phyloP scores from a whole-genome alignment of 1,140 invertebrate species.

The Magallana angulata region DNA sequence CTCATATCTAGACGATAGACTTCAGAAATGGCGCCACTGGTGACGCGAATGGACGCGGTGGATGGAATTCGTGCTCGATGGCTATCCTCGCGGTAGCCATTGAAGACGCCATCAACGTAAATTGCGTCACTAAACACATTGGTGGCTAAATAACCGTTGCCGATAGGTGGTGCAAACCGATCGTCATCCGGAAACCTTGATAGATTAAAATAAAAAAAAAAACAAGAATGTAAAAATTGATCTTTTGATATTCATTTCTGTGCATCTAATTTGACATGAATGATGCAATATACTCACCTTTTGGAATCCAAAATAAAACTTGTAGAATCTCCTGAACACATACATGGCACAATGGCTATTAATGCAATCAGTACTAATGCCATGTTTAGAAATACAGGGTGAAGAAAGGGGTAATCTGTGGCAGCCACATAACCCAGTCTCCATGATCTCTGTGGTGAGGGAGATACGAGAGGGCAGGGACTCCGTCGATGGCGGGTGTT shows the following conservation, averaged over 20 bases:
- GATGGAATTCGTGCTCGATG: constrained; percentile 66
- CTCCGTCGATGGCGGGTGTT: background rate
- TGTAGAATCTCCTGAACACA: background rate
- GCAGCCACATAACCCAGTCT: background rate
- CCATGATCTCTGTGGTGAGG: background rate
- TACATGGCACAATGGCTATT: background rate
- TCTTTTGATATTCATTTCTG: too few relatives aligned
- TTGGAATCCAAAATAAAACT: background rate
- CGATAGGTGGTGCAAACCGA: constrained; percentile 72
- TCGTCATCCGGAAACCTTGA: constrained; percentile 55
- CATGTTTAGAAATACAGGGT: background rate
- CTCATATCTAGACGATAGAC: constrained; percentile 57
- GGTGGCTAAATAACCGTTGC: constrained; percentile 79
- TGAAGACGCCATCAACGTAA: constrained; percentile 79
- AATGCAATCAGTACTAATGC: background rate
- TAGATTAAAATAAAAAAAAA: background rate
- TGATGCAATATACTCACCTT: background rate
- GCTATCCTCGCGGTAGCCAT: constrained; percentile 66
- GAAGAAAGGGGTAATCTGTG: background rate
- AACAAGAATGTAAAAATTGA: too few relatives aligned
- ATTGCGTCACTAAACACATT: constrained; percentile 74
- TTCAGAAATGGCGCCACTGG: background rate
- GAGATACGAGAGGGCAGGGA: background rate
- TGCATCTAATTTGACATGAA: too few relatives aligned
- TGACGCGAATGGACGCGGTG: constrained; percentile 56